Conservation (phyloP, 1,140 invertebrate genomes). For the Conus betulinus region DNA sequence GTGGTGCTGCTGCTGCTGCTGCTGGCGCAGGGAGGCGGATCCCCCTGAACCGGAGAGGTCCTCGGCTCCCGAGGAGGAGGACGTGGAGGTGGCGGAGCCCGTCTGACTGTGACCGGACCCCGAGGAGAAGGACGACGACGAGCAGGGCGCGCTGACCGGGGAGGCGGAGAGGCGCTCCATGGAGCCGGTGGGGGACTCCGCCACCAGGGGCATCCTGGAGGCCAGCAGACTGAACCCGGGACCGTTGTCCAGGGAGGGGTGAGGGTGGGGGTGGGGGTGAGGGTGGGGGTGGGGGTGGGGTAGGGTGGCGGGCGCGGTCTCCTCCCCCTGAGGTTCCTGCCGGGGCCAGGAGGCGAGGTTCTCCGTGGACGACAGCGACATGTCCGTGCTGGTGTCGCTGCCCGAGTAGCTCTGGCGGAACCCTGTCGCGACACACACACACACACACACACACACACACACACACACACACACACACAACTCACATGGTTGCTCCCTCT, state of each 20-base stretch:
- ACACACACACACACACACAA: no score
- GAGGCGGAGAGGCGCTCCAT: not conserved
- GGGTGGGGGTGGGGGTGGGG: not conserved
- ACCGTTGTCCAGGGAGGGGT: constrained; percentile 35
- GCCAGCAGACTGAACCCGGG: not conserved
- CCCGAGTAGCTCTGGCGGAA: constrained; percentile 78
- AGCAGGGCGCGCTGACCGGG: not conserved
- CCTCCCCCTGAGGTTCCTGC: constrained; percentile 94
- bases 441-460: no score
- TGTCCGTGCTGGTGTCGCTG: constrained; percentile 87
- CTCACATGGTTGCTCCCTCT: not conserved
- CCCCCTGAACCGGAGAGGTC: not conserved
- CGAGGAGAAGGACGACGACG: not conserved
- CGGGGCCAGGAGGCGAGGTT: constrained; percentile 91
- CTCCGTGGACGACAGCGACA: constrained; percentile 89
- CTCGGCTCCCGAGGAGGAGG: not conserved
- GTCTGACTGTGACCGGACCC: not conserved
- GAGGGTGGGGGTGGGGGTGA: constrained; percentile 46
- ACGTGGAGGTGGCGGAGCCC: not conserved
- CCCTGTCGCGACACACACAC: constrained; percentile 38
- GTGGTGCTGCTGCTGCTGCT: not conserved
- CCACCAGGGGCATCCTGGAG: no score
- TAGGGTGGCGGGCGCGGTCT: constrained; percentile 73
- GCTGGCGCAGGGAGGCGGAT: no score
- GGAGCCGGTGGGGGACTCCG: not conserved